Base-by-base conservation (phyloP, 2,113 vertebrate species). In the Scomber colias region DNA sequence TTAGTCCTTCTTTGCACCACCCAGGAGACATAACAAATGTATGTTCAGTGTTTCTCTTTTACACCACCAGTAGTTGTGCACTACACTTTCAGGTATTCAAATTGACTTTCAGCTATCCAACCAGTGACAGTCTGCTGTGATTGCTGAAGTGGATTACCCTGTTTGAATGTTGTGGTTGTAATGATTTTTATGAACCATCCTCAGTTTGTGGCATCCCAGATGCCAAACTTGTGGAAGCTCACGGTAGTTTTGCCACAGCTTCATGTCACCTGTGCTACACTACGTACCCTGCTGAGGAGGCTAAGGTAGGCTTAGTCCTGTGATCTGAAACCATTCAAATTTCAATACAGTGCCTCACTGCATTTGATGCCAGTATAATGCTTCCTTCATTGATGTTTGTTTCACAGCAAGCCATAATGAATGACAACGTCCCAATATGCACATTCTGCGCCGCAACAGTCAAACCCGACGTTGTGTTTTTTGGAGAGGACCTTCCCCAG, bases 181-280 rank as follows among this genome's bases (percentile, higher is more conserved):
- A 14, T 14, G 3, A 49, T 77, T 14, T 40, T 46, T 3, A 11
- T 5, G 17, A 7, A 24, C 40, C 49, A 15, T 71, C 11, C 79
- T 56, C 24, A 96, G 95, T 92, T 57, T 95, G 94, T 31, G 95
- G 95, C 14, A 93, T 96, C 66, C 95, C 95, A 16, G 92, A 94
- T 4, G 94, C 95, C 24, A 95, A 95, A 71, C 93, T 96, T 0
- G 93, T 96, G 15, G 95, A 96, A 81, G 95, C 94, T 85, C 95
- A 96, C 13, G 95, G 95, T 11, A 95, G 92, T 69, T 96, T 96
- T 66, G 81, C 92, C 24, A 94, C 93, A 10, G 94, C 95, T 8
- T 94, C 95, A 65, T 96, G 96, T 80, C 95, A 95, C 80, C 82
- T 96, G 65, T 96, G 96, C 82, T 95, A 95, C 83, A 95, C 95